Conservation (phyloP, 2,888 invertebrate species). For the Cyclophora punctaria region DNA sequence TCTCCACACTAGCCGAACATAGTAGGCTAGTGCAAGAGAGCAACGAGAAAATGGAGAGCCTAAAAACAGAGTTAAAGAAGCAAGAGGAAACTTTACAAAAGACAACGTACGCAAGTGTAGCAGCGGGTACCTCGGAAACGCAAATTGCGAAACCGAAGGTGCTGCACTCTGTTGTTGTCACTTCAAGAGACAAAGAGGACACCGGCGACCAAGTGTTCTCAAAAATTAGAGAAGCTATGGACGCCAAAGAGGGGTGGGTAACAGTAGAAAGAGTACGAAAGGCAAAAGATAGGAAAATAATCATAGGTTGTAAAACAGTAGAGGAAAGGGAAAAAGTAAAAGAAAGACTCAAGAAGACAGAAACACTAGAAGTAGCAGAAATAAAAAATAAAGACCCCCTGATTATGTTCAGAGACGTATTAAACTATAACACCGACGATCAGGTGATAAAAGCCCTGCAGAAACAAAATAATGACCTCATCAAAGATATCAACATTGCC, state of each 20-base stretch:
- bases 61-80: too few species aligned
- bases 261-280: slow-evolving; percentile 1
- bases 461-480: background rate
- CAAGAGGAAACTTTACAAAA: too few species aligned
- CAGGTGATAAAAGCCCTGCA: background rate
- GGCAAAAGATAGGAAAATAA: slow-evolving; percentile 4
- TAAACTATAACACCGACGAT: background rate
- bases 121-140: too few species aligned
- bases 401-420: background rate
- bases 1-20: too few species aligned
- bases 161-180: slow-evolving; percentile 1
- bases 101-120: background rate
- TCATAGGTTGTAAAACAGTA: slow-evolving; percentile 1
- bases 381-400: too few species aligned
- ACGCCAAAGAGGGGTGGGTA: slow-evolving; percentile 4
- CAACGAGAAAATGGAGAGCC: too few species aligned
- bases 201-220: slow-evolving; percentile 1
- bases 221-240: slow-evolving; percentile 1
- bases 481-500: background rate
- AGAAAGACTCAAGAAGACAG: background rate
- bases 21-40: too few species aligned
- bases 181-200: background rate
- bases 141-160: background rate
- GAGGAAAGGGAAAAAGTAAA: background rate
- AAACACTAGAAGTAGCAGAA: background rate